Percentiles rank a stretch among this genome's conserved stretches.
phyloP scores from a whole-genome alignment of 2,113 vertebrate genomes.

The Ammospiza caudacuta region DNA sequence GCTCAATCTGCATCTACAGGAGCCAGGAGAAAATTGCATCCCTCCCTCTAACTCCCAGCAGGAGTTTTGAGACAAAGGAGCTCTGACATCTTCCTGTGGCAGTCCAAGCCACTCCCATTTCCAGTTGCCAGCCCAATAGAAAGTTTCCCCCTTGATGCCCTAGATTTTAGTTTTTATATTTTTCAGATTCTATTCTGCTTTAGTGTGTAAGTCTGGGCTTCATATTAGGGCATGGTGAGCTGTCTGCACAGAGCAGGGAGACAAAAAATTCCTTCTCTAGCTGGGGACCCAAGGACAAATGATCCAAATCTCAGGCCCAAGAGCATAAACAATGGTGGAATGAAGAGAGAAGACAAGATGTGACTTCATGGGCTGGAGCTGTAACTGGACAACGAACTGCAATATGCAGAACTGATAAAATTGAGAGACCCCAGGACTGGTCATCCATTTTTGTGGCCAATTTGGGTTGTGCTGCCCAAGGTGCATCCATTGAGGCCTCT shows the following conservation, averaged over 20 bases:
- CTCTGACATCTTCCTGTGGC: background rate
- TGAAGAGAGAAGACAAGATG: no score
- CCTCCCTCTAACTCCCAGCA: background rate
- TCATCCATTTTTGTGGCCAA: background rate
- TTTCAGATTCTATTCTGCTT: background rate
- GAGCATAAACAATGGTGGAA: accelerated
- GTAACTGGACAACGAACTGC: background rate
- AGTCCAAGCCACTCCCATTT: background rate
- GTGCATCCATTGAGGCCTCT: background rate
- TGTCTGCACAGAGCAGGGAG: background rate
- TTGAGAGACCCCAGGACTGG: background rate
- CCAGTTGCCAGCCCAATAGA: accelerated
- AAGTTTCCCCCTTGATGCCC: background rate
- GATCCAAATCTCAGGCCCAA: background rate
- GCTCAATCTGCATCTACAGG: background rate
- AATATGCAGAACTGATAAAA: background rate
- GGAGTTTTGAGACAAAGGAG: background rate
- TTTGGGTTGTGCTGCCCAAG: background rate
- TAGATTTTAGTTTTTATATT: background rate
- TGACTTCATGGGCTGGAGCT: background rate
- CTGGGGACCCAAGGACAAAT: background rate
- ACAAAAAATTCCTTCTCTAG: background rate
- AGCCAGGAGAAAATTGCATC: background rate
- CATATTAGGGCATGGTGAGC: background rate
- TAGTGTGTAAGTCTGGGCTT: background rate